Percentiles rank a stretch among this genome's conserved stretches.
phyloP scores from a whole-genome alignment of 2,888 invertebrate genomes.

The Phaedon cochleariae region DNA sequence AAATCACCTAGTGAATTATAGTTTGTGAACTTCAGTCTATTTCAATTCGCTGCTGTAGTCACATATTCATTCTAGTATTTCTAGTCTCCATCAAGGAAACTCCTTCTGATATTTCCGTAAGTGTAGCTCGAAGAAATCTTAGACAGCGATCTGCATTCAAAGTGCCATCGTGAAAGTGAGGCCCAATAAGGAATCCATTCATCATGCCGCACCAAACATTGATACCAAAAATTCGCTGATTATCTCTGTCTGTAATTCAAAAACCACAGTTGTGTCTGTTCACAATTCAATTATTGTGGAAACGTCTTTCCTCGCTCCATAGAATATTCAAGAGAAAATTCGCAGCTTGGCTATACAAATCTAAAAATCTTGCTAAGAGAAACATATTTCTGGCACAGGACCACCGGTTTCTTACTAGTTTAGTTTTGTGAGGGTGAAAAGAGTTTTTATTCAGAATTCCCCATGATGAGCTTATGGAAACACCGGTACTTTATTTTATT shows the following conservation, averaged over 20 bases:
- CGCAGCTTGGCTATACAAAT: slow-evolving; percentile 18
- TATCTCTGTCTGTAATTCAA: neutral
- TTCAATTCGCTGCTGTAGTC: no score
- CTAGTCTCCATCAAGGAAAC: no score
- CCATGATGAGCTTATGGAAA: neutral
- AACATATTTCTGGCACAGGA: neutral
- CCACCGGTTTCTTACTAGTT: no score
- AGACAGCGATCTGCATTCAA: no score
- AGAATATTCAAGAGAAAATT: neutral
- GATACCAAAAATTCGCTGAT: neutral
- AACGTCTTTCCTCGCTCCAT: neutral
- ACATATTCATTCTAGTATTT: no score
- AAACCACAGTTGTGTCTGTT: neutral
- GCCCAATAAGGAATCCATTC: neutral
- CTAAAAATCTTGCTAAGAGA: neutral
- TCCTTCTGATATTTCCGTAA: no score
- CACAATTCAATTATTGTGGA: slow-evolving; percentile 15
- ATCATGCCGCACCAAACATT: neutral
- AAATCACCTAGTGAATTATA: no score
- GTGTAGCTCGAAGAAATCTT: no score
- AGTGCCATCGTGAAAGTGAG: no score
- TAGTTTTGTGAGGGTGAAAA: no score
- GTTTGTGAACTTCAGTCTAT: no score
- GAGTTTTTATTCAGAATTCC: neutral
- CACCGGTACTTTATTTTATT: neutral